Base-by-base conservation (phyloP, 2,113 vertebrate species). In the Laticauda laticaudata region DNA sequence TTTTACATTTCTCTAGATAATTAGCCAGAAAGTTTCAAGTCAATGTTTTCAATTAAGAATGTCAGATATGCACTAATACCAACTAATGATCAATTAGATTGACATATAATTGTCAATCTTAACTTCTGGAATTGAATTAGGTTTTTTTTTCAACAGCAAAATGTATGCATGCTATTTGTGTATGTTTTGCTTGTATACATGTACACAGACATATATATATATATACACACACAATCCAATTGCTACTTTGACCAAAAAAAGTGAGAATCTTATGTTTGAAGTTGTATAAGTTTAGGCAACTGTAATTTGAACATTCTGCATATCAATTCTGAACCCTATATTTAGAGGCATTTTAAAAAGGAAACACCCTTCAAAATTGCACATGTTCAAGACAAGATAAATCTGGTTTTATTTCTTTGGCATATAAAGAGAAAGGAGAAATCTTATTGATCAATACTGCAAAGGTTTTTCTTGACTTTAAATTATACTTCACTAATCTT, bases 221-320 rank as follows among this genome's bases (percentile, higher is more conserved):
- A 61, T 0, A 61, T 3, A 56, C 1, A 61, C 9, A 61, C 3
- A 61, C 9, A 61, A 21, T 88, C 26, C 90, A 89, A 85, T 90
- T 95, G 95, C 94, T 91, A 93, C 94, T 95, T 94, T 89, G 86
- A 57, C 75, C 88, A 14, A 56, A 85, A 55, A 81, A 29, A 4
- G 34, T 64, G 43, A 56, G 48, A 59, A 15, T 81, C 43, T 20
- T 39, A 20, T 8, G 26, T 45, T 24, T 53, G 88, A 88, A 75
- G 23, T 34, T 75, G 55, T 24, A 55, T 15, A 55, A 5, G 48
- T 59, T 92, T 89, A 85, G 20, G 20, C 29, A 61, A 53, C 45
- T 75, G 11, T 59, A 92, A 88, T 29, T 45, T 92, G 21, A 61
- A 55, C 86, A 34, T 5, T 45, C 2, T 34, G n/a, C 2, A 15